phyloP scores from a whole-genome alignment of 2,888 invertebrate species.

The Ornithoptera alexandrae region DNA sequence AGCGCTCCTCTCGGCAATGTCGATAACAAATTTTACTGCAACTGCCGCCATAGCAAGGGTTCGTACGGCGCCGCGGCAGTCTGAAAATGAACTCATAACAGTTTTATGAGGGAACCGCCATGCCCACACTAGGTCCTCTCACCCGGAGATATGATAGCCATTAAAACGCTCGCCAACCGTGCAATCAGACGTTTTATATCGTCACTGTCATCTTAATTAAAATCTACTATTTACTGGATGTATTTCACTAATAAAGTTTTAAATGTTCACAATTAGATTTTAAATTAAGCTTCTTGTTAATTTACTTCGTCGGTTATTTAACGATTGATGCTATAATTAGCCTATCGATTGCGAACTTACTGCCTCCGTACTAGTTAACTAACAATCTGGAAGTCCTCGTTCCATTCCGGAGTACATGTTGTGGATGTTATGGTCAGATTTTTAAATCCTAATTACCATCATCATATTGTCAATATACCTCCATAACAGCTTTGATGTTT shows the following conservation, averaged over 20 bases:
- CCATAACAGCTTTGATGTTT: too few relatives aligned
- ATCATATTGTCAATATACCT: not conserved
- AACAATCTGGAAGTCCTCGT: not conserved
- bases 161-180: slow-evolving; percentile 62
- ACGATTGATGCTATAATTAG: not conserved
- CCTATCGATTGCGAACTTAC: not conserved
- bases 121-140: slow-evolving; percentile 42
- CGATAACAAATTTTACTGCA: slow-evolving; percentile 36
- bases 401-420: not conserved
- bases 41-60: slow-evolving; percentile 34
- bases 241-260: slow-evolving; percentile 27
- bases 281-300: not conserved
- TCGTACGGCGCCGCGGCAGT: slow-evolving; percentile 41
- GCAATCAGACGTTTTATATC: slow-evolving; percentile 62
- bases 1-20: slow-evolving; percentile 33
- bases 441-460: not conserved
- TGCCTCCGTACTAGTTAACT: not conserved
- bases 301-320: not conserved
- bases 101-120: slow-evolving; percentile 62
- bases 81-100: slow-evolving; percentile 73
- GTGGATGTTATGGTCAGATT: not conserved
- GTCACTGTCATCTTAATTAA: slow-evolving; percentile 69
- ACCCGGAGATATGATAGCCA: slow-evolving; percentile 62
- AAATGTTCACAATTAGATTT: not conserved
- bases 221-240: slow-evolving; percentile 56